phyloP scores from a whole-genome alignment of 2,797 vertebrate species.

The Micromesistius poutassou region DNA sequence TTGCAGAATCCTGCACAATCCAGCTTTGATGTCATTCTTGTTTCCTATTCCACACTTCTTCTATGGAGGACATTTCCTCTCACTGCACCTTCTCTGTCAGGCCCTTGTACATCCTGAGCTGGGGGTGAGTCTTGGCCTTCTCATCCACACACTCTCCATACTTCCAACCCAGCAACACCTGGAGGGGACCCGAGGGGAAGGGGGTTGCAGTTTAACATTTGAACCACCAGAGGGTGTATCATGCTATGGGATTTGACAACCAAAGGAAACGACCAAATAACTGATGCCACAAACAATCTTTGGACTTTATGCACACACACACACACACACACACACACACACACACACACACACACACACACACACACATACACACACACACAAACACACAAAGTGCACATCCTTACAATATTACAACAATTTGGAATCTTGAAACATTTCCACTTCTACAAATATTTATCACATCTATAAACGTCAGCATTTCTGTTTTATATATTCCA shows the following conservation, averaged over 20 bases:
- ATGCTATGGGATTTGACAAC: constrained; percentile 11
- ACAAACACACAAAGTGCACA: too few species aligned
- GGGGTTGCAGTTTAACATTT: neutral
- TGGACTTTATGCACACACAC: neutral
- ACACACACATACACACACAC: too few species aligned
- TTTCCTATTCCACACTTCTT: neutral
- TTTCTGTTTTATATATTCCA: neutral
- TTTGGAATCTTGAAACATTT: too few species aligned
- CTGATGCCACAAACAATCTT: neutral
- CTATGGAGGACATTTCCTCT: neutral
- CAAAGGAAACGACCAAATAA: neutral
- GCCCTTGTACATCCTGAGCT: constrained; percentile 92
- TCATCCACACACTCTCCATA: constrained; percentile 89
- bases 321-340: too few species aligned
- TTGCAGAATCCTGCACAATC: neutral
- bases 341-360: too few species aligned
- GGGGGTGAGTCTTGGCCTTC: constrained; percentile 88
- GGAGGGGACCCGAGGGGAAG: constrained; percentile 15
- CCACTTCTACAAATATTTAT: too few species aligned
- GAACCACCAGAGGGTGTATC: constrained; percentile 10
- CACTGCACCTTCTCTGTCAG: constrained; percentile 88
- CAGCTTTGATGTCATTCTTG: neutral
- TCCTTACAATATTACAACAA: too few species aligned
- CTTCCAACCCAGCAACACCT: constrained; percentile 94
- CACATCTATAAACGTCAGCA: neutral